Conservation (phyloP, 2,113 vertebrate genomes). For the Phocoena sinus region DNA sequence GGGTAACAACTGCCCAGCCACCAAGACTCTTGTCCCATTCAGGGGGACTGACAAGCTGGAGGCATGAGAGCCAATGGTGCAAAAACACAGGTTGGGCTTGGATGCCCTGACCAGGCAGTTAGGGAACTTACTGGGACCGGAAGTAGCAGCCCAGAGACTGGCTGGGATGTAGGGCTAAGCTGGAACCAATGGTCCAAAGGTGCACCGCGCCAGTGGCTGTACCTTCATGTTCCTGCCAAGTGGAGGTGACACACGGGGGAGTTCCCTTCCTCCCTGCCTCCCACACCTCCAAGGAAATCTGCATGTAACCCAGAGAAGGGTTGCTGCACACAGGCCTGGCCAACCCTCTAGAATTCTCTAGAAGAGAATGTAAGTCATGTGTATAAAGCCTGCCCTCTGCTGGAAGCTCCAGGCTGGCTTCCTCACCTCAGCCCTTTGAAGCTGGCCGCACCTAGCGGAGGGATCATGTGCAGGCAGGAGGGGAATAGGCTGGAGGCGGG, state of each 20-base stretch:
- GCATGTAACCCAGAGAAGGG: not conserved
- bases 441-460: not conserved
- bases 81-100: not conserved
- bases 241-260: rapidly evolving
- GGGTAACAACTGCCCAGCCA: not conserved
- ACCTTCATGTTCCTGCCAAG: not conserved
- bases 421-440: rapidly evolving
- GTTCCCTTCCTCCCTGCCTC: not conserved
- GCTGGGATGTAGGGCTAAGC: not conserved
- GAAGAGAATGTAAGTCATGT: not conserved
- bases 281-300: not conserved
- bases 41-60: not conserved
- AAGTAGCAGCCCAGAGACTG: not conserved
- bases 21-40: not conserved
- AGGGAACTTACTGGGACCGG: not conserved
- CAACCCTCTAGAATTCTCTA: not conserved
- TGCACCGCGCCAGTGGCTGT: rapidly evolving
- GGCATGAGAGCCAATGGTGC: not conserved
- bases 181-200: not conserved
- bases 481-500: not conserved
- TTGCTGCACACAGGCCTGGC: not conserved
- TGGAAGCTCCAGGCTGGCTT: not conserved
- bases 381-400: not conserved
- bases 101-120: not conserved
- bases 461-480: not conserved